Conservation (phyloP, 1,140 invertebrate genomes). For the Eulimnadia texana region DNA sequence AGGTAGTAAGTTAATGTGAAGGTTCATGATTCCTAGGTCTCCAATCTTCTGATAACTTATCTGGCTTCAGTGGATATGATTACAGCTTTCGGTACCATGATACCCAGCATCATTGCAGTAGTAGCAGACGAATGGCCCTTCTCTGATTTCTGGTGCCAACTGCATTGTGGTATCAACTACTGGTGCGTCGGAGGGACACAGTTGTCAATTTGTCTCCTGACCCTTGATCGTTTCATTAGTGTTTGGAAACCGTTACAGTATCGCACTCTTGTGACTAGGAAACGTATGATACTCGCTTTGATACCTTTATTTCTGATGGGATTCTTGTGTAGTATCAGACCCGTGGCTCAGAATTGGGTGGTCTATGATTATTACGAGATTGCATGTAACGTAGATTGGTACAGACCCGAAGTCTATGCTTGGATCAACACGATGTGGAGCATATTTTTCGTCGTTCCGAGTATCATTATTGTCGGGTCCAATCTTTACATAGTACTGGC, state of each 20-base stretch:
- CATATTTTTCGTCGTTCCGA: conserved; percentile 29
- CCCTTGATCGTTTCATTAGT: conserved; percentile 28
- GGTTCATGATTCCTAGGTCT: neutral
- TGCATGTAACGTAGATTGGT: conserved; percentile 31
- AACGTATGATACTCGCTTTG: conserved; percentile 1
- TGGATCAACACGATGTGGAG: conserved; percentile 26
- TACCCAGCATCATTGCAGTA: conserved; percentile 21
- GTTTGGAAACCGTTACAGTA: conserved; percentile 26
- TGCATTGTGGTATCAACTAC: conserved; percentile 40
- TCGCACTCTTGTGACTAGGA: conserved; percentile 11
- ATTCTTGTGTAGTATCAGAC: conserved; percentile 20
- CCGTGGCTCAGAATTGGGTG: conserved; percentile 25
- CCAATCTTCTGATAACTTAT: conserved; percentile 13
- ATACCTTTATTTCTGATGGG: conserved; percentile 2
- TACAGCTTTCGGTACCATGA: conserved; percentile 26
- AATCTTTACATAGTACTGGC: conserved; percentile 23
- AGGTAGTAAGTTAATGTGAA: neutral
- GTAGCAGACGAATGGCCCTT: conserved; percentile 22
- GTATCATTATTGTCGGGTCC: conserved; percentile 23
- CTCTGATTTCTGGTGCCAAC: conserved; percentile 38
- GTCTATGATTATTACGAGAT: conserved; percentile 31
- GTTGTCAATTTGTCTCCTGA: conserved; percentile 34
- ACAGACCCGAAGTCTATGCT: conserved; percentile 13
- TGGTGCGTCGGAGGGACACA: conserved; percentile 37
- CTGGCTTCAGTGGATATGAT: conserved; percentile 26